Evolutionary conservation across 1,140 invertebrate species (phyloP), one percentile per base, ranked within the genome.

Genomic region (Caerostris darwini): DNA sequence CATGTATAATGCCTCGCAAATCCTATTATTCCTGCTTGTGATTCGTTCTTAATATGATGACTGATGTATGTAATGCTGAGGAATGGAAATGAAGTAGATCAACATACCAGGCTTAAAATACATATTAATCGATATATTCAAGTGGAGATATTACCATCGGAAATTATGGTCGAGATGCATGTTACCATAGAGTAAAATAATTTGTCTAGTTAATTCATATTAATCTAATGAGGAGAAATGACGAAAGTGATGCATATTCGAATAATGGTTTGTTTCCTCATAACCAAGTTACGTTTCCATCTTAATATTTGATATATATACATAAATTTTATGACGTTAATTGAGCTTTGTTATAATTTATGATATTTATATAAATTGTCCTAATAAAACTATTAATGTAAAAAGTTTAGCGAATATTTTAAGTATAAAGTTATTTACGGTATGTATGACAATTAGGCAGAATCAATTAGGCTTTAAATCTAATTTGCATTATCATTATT

Each of bases 11-110:
- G 59, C 86, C 61, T 67, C 7, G 59, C 50, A 88, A 67, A 88
- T 88, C 86, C 86, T 88, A 88, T 88, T 88, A 88, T 88, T 61
- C 61, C 19, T 64, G 56, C 61, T 17, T 50, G 86, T 67, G 56
- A 88, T 88, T 88, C 86, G 3, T 50, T 17, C 61, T 14, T 88
- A 67, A 53, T 67, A 88, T 67, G 56, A 67, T 88, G n/a, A 85
- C 54, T 56, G 54, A 58, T 56, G 54, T 85, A 85, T 57, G 56
- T 83, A 83, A 57, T 17, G 54, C n/a, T 57, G 54, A n/a, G n/a
- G 57, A 85, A 85, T 57, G 57, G 57, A 85, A 85, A 58, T 57
- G 19, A 85, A 58, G 57, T n/a, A 57, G 1, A 77, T 17, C 61
- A 14, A 77, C 71, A 77, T 8, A 34, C 34, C 34, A 5, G 10